phyloP scores from a whole-genome alignment of 2,113 vertebrate genomes.

The Paracanthobrama guichenoti region DNA sequence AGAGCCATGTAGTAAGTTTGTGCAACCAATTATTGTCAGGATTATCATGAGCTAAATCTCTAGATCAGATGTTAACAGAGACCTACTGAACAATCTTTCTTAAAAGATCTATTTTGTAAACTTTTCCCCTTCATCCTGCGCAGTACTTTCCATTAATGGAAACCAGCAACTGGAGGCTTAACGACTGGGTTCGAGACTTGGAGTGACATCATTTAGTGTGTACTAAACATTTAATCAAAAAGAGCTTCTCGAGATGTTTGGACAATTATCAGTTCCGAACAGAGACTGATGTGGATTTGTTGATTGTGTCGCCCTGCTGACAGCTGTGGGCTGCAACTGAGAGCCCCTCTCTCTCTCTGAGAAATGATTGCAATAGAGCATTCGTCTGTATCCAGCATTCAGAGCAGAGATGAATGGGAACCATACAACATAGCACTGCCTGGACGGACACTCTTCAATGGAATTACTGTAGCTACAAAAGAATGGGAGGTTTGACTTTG shows the following conservation, averaged over 20 bases:
- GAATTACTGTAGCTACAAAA: conserved; percentile 46
- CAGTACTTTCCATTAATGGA: conserved; percentile 2
- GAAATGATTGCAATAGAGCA: conserved; percentile 36
- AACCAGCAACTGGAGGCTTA: background rate
- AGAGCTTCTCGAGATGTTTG: conserved; percentile 46
- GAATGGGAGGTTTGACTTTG: conserved; percentile 46
- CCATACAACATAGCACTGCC: conserved; percentile 26
- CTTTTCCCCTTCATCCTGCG: background rate
- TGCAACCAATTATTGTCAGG: background rate
- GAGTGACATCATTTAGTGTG: background rate
- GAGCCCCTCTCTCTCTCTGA: conserved; percentile 40
- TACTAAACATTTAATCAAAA: background rate
- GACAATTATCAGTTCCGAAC: conserved; percentile 45
- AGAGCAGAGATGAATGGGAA: conserved; percentile 35
- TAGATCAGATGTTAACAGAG: background rate
- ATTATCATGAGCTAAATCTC: background rate
- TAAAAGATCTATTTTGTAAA: background rate
- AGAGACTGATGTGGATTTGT: conserved; percentile 61
- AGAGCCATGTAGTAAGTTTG: no score
- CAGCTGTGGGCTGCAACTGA: conserved; percentile 56
- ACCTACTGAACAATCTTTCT: background rate
- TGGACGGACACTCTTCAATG: conserved; percentile 40
- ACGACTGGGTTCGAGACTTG: background rate
- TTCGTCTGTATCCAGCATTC: conserved; percentile 32
- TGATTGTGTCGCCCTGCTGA: conserved; percentile 51